Evolutionary conservation across 2,797 vertebrate genomes (phyloP).

Genomic region (Nyctibius grandis): DNA sequence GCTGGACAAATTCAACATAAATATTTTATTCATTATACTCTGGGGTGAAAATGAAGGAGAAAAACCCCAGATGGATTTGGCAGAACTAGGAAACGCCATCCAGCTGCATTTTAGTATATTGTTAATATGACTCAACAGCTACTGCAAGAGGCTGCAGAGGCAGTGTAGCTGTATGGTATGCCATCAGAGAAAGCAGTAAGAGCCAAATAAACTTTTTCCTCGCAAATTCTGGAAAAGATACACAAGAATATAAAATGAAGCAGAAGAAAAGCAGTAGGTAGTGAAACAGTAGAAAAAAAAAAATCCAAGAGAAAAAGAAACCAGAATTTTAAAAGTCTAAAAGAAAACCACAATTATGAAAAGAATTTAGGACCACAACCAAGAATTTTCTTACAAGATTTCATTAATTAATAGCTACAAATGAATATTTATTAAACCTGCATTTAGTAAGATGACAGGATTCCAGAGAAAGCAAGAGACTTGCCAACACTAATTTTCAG

Average conservation of each 20-base stretch:
- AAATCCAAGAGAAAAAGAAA: neutral
- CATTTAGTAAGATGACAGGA: neutral
- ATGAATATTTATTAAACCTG: neutral
- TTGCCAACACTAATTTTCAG: neutral
- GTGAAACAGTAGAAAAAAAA: neutral
- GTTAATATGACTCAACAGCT: neutral
- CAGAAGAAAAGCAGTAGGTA: neutral
- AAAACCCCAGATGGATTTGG: neutral
- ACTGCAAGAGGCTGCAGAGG: slow-evolving; percentile 1
- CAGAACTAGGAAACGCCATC: neutral
- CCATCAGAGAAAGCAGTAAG: neutral
- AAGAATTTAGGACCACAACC: neutral
- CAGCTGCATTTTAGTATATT: neutral
- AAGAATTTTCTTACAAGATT: neutral
- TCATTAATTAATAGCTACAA: neutral
- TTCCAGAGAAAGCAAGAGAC: neutral
- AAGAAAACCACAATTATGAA: neutral
- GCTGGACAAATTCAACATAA: neutral
- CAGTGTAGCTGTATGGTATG: neutral
- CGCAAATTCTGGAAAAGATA: neutral
- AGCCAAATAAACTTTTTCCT: neutral
- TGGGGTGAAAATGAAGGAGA: neutral
- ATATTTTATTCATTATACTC: neutral
- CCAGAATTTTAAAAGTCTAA: neutral
- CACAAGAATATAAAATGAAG: neutral